Base-by-base conservation (phyloP, 2,113 vertebrate genomes). In the Micronycteris hirsuta region DNA sequence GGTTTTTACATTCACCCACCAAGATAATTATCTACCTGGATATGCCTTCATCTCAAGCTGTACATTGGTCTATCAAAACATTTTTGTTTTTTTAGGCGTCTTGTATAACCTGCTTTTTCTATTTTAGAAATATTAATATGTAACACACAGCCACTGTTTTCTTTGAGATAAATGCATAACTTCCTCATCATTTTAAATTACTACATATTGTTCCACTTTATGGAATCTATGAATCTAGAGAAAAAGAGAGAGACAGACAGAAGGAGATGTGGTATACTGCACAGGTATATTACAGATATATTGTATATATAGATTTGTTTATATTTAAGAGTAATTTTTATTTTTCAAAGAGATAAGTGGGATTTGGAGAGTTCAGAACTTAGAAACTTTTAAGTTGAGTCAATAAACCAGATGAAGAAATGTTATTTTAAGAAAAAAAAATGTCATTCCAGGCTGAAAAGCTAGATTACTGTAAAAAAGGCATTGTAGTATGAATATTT, bases 281-380 rank as follows among this genome's bases (percentile, higher is more conserved):
- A 43, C 15, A 38, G 26, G 28, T 63, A 77, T 5, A 77, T 49
- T 49, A 76, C 22, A 63, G 10, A 19, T 45, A 45, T 4, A n/a
- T 28, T 67, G 28, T 15, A 22, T 22, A 24, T 13, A 54, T 43
- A 67, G 36, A 22, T 56, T 33, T 17, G 31, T 36, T 67, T 7
- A 2, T 56, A 7, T 85, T 96, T 95, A 91, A 92, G 47, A 84
- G 47, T 58, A 38, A 86, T 70, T 74, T 93, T 20, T 67, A 78
- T 94, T 97, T 84, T 93, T 78, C 73, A 88, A 9, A 93, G 93
- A 84, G 65, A 49, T 16, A 88, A 33, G 89, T 28, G 49, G 16
- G 19, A 17, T 82, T 74, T 93, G 36, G 36, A 83, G 65, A 71
- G 33, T 56, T 45, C 68, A 86, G 33, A 83, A 67, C 33, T 67